Percentiles rank a stretch among this genome's conserved stretches.
Conservation (phyloP, 2,797 vertebrate genomes). For the Hydrolagus colliei region DNA sequence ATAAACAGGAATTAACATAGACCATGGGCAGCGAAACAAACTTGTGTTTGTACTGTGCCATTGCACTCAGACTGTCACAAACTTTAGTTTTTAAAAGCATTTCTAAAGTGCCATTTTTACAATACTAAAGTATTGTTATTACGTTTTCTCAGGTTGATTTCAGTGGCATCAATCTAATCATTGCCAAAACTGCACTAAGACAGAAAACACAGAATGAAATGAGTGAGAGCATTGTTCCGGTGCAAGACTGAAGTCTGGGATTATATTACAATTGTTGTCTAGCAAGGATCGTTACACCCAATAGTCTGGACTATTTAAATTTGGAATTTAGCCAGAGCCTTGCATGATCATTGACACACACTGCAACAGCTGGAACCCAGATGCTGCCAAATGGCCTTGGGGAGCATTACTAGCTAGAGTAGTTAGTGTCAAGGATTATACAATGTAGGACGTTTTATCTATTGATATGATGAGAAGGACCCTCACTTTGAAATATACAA, state of each 20-base stretch:
- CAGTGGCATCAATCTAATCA: background rate
- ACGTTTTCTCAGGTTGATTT: background rate
- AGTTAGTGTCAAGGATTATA: background rate
- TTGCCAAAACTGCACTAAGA: background rate
- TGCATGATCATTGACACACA: background rate
- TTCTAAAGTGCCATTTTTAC: background rate
- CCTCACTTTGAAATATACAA: background rate
- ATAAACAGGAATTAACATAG: background rate
- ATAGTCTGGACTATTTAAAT: background rate
- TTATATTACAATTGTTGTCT: background rate
- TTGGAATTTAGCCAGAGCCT: background rate
- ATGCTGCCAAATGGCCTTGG: constrained; percentile 3
- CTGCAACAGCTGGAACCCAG: background rate
- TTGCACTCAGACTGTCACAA: background rate
- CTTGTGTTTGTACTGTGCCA: background rate
- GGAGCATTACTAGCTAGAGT: background rate
- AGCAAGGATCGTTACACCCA: background rate
- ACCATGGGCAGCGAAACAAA: background rate
- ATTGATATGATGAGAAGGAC: background rate
- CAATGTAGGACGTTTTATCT: background rate
- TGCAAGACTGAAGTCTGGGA: background rate
- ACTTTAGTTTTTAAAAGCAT: background rate
- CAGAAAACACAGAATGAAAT: background rate
- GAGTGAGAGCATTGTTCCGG: background rate
- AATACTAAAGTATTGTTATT: background rate